Percentiles rank a stretch among this genome's conserved stretches.
Evolutionary conservation across 2,888 invertebrate genomes (phyloP).

Genomic region (Epinotia nisella): DNA sequence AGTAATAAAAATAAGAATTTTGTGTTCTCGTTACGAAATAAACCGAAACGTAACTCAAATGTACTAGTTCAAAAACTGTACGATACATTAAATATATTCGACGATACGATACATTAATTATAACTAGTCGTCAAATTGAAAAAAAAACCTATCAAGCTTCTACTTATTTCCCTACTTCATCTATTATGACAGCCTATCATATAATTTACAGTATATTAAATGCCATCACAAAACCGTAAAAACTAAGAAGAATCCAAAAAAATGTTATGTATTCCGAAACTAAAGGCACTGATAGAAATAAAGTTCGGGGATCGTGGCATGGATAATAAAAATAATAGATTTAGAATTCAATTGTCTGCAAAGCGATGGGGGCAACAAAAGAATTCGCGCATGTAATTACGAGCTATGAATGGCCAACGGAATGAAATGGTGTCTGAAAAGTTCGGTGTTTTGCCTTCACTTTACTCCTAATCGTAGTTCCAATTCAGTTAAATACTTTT

Average conservation of each 20-base stretch:
- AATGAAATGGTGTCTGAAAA: slow-evolving; percentile 73
- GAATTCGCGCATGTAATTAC: slow-evolving; percentile 72
- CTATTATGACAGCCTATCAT: no score
- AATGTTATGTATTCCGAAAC: slow-evolving; percentile 30
- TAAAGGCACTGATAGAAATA: slow-evolving; percentile 53
- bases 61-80: no score
- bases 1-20: no score
- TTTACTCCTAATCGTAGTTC: slow-evolving; percentile 47
- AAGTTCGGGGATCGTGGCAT: slow-evolving; percentile 55
- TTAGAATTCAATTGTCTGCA: slow-evolving; percentile 71
- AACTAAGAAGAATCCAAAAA: background rate
- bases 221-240: background rate
- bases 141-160: no score
- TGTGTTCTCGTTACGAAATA: no score
- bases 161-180: no score
- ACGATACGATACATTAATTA: no score
- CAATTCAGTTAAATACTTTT: slow-evolving; percentile 42
- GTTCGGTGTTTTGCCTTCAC: slow-evolving; percentile 59
- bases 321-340: slow-evolving; percentile 60
- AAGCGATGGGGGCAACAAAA: slow-evolving; percentile 64
- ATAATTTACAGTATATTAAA: no score
- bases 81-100: no score
- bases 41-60: no score
- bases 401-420: slow-evolving; percentile 60
- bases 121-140: no score